Evolutionary conservation across 2,888 invertebrate genomes (phyloP), one percentile per base, ranked within the genome.

Genomic region (Leptothorax acervorum): DNA sequence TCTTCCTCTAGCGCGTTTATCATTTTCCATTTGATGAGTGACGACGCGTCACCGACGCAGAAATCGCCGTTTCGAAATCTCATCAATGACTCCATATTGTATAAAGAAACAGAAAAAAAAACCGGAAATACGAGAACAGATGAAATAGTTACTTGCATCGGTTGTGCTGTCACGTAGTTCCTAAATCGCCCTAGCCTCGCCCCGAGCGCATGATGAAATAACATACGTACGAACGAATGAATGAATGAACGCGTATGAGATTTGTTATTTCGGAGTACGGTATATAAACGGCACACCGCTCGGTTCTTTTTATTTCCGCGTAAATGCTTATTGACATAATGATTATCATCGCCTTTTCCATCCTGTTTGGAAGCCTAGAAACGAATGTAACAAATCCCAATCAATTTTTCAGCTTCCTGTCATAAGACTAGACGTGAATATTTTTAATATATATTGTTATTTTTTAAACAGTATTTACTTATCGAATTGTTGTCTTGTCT

Each of bases 111-210:
- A 53, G 48, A 82, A 79, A 53, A n/a, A 35, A 63, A 66, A 66
- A 68, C 82, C 39, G 79, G 78, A 85, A 87, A 86, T 85, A 70
- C 86, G 82, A 88, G 66, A 88, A 90, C 86, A 89, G 88, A 90
- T 90, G 91, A 93, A 93, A 94, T 93, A 95, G 94, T 94, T 94
- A 94, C 94, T 94, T 94, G 94, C 93, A 94, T 95, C 93, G 94
- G 95, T 95, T 95, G 95, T 95, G 95, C 94, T 94, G 94, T 94
- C 93, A 94, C 92, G 95, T 95, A 95, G 95, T 95, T 95, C 94
- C 94, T 95, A 94, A 94, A 92, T 95, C 94, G 94, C 92, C 95
- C 94, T 94, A 95, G 95, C 94, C 94, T 95, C 95, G 94, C 91
- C 90, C 91, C 91, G 94, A 94, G 93, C 93, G 94, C 94, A 94